Evolutionary conservation across 2,888 invertebrate genomes (phyloP), one percentile per base, ranked within the genome.

Genomic region (Lasioglossum pauxillum): DNA sequence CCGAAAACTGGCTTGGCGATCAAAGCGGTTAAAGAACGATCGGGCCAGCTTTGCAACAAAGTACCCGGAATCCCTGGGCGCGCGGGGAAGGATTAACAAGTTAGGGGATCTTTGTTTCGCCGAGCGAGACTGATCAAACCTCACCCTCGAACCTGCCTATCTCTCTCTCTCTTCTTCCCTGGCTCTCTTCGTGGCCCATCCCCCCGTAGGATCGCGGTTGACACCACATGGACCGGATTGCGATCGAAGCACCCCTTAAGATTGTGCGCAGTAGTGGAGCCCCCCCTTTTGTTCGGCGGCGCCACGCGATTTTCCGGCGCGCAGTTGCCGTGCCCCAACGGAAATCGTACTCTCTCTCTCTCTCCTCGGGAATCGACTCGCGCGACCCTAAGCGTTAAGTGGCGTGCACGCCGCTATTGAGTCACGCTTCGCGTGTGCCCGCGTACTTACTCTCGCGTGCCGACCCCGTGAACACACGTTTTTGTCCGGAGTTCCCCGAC

Each of bases 341-440:
- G 38, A 78, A 78, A 73, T 75, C 78, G 84, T 73, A 27, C 69
- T 49, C 31, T 46, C 49, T 46, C 49, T 49, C 49, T 49, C 49
- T 53, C 53, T 53, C 23, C 76, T 31, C 60, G 76, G 27, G 87
- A 87, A 84, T 87, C 73, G 83, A 69, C 38, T 79, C 67, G 53
- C 67, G 80, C 78, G 80, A 81, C 72, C 87, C 83, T 84, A 86
- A 83, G 80, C 86, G 83, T 90, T 90, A 90, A 90, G 84, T 90
- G 86, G 87, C 87, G 89, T 87, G 87, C 87, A 84, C 79, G 81
- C 82, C 72, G 83, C 71, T 89, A 84, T 90, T 87, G 83, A 90
- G 89, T 84, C 82, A 90, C 78, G 82, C 75, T 77, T 90, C 80
- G 84, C 90, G 89, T 90, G 86, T 83, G 86, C 79, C 71, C 49